Evolutionary conservation across 2,797 vertebrate species (phyloP), one percentile per base, ranked within the genome.

Genomic region (Phrynocephalus forsythii): DNA sequence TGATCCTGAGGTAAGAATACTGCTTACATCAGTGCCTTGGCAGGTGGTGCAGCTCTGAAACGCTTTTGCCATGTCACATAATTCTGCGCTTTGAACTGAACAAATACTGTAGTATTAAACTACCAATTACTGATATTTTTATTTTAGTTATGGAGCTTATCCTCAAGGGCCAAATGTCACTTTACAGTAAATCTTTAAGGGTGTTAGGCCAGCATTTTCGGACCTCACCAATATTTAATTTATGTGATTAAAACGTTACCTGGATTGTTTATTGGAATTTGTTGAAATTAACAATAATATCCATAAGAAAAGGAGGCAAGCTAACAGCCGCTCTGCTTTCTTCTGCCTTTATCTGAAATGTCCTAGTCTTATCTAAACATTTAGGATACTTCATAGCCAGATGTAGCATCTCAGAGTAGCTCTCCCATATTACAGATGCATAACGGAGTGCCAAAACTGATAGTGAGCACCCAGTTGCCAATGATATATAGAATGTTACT

Each of bases 1-100:
- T 75, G 99, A 99, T 94, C 98, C 98, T 72, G 99, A 99, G 98
- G 99, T 98, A 96, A 85, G 93, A 92, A 81, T 67, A 26, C 22
- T 9, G 82, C 85, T 87, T 90, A 72, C 5, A 77, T 16, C 44
- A 26, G 0, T 63, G 5, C 81, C 81, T 88, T 87, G 4, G 50
- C 0, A 1, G 1, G 1, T 5, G 38, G 85, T 83, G 38, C 0
- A 0, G 1, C 28, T 28, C 10, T 52, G 48, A 83, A 63, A 67
- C 1, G 26, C n/a, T 9, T n/a, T 44, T 28, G 33, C 24, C 60
- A 63, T 63, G 60, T 63, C 16, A 69, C 5, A 3, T 63, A 67
- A 68, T 85, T 77, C 8, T 48, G 48, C 38, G 24, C 2, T 50
- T 18, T 60, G 26, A 26, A 20, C 66, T 48, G 26, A 1, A 77